Conservation (phyloP, 2,113 vertebrate species). For the Hypomesus transpacificus region DNA sequence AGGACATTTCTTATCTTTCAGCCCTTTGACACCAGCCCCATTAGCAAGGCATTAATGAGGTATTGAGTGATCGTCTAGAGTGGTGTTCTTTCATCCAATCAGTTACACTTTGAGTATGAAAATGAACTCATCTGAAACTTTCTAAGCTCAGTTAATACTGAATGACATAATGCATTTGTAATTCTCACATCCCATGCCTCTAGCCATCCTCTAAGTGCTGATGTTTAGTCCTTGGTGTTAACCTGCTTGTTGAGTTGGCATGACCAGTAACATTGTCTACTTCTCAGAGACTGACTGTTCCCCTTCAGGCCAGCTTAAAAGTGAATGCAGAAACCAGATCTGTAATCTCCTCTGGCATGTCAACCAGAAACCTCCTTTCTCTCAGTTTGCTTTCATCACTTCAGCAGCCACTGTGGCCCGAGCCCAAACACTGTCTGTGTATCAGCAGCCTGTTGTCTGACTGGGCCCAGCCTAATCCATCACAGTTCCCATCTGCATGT, state of each 20-base stretch:
- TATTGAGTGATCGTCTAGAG: slow-evolving; percentile 17
- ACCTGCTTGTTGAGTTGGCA: slow-evolving; percentile 59
- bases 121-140: slow-evolving; percentile 4
- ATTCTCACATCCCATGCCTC: slow-evolving; percentile 45
- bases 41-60: slow-evolving; percentile 5
- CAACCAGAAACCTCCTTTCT: slow-evolving; percentile 49
- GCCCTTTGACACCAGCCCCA: slow-evolving; percentile 11
- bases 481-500: slow-evolving; percentile 64
- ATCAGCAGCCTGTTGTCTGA: slow-evolving; percentile 48
- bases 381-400: slow-evolving; percentile 60
- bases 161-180: slow-evolving; percentile 14
- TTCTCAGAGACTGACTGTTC: slow-evolving; percentile 54
- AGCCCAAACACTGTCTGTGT: slow-evolving; percentile 47
- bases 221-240: slow-evolving; percentile 60
- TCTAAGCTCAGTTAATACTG: slow-evolving; percentile 38
- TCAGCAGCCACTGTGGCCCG: slow-evolving; percentile 34
- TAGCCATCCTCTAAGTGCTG: slow-evolving; percentile 54
- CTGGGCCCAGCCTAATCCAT: slow-evolving; percentile 65
- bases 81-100: too few relatives aligned
- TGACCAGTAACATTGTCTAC: slow-evolving; percentile 43
- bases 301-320: slow-evolving; percentile 59
- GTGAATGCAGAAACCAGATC: slow-evolving; percentile 60
- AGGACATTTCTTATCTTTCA: slow-evolving; percentile 26
- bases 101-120: neutral
- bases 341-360: slow-evolving; percentile 61